Conservation (phyloP, 2,888 invertebrate species). For the Diarsia mendica region DNA sequence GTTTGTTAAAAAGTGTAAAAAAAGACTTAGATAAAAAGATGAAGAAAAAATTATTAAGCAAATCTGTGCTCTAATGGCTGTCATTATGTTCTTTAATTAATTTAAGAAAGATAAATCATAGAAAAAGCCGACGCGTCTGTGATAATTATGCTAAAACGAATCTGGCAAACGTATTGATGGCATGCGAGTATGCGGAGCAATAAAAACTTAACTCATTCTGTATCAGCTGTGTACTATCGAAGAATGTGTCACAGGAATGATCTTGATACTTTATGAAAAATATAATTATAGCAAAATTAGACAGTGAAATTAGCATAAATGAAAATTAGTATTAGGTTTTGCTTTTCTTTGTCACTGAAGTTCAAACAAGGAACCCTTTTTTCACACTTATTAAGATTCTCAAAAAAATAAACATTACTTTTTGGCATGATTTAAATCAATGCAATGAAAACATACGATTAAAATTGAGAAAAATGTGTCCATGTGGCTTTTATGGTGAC, state of each 20-base stretch:
- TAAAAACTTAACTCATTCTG: constrained; percentile 42
- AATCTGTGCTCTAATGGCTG: neutral
- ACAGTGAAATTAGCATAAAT: neutral
- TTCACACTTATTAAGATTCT: no score
- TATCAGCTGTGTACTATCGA: constrained; percentile 16
- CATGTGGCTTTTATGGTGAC: neutral
- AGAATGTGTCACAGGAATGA: constrained; percentile 16
- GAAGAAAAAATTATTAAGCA: neutral
- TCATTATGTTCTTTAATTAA: no score
- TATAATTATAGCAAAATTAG: no score
- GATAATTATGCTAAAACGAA: constrained; percentile 37
- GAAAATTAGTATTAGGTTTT: neutral
- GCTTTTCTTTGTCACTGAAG: neutral
- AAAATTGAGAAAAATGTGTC: neutral
- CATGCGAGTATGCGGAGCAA: constrained; percentile 21
- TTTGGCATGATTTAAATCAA: neutral
- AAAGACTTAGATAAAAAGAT: neutral
- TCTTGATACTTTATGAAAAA: constrained; percentile 40
- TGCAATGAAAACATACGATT: neutral
- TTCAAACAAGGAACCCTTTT: neutral
- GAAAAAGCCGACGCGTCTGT: neutral
- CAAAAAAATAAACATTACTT: neutral
- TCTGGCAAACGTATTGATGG: constrained; percentile 29
- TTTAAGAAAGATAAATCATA: neutral
- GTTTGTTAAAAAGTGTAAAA: neutral